A percentile compares a stretch with the other conserved stretches of the same genome.
Conservation (phyloP, 2,113 vertebrate genomes). For the Forbesichthys agassizii region DNA sequence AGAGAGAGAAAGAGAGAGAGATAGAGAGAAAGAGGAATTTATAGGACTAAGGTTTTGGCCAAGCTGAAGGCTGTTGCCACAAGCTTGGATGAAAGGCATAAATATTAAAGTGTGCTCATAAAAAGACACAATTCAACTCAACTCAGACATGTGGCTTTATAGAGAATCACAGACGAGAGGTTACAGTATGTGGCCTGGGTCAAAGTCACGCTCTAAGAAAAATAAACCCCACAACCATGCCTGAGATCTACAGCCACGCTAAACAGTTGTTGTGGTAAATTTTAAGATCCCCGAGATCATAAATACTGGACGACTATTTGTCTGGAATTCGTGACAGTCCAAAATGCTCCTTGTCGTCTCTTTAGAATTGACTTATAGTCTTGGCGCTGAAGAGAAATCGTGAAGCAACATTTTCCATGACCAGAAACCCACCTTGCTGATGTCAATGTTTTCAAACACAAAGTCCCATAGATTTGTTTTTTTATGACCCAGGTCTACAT, state of each 20-base stretch:
- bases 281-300: background rate
- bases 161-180: conserved; percentile 19
- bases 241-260: background rate
- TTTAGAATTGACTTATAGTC: conserved; percentile 47
- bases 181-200: conserved; percentile 20
- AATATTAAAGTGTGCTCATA: conserved; percentile 56
- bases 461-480: conserved; percentile 9
- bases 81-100: conserved; percentile 58
- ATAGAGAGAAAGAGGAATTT: conserved; percentile 52
- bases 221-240: background rate
- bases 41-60: conserved; percentile 48
- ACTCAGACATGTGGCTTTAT: conserved; percentile 40
- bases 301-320: background rate
- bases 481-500: conserved; percentile 47
- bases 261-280: background rate
- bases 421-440: conserved; percentile 30
- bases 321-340: conserved; percentile 39
- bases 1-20: conserved; percentile 33
- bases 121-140: conserved; percentile 38
- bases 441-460: conserved; percentile 55
- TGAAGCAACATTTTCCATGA: conserved; percentile 68
- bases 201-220: background rate
- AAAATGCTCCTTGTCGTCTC: conserved; percentile 44
- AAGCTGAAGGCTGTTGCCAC: conserved; percentile 44
- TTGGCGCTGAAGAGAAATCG: conserved; percentile 35